These are phyloP conservation scores for Ectobius pallidus DNA, from an alignment of 2,888 invertebrate genomes.

Conservation along the genomic window DNA sequence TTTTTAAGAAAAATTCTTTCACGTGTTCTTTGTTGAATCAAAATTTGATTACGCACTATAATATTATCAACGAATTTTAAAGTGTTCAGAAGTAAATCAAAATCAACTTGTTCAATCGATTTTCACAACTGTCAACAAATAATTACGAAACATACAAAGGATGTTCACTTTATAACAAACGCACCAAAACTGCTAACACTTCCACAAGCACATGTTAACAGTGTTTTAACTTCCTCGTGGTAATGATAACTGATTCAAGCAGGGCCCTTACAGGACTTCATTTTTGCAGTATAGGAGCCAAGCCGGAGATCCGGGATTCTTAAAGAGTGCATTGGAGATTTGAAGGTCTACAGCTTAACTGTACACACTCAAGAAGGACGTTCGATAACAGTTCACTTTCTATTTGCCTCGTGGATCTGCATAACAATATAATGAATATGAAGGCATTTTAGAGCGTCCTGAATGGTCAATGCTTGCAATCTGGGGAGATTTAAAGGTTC, in stretches of 20 bases:
- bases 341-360: conserved; percentile 17
- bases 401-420: not conserved
- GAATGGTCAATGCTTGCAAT: not conserved
- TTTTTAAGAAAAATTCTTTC: too few relatives aligned
- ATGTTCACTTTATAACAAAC: too few relatives aligned
- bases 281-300: conserved; percentile 1
- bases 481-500: not conserved
- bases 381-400: not conserved
- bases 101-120: too few relatives aligned
- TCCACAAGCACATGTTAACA: too few relatives aligned
- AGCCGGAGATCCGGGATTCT: conserved; percentile 13
- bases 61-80: too few relatives aligned
- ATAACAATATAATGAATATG: not conserved
- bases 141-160: too few relatives aligned
- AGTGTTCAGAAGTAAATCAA: too few relatives aligned
- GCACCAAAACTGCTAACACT: too few relatives aligned
- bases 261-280: not conserved
- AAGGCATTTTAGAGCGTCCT: too few relatives aligned
- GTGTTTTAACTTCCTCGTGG: not conserved
- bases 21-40: too few relatives aligned
- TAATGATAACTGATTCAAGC: not conserved
- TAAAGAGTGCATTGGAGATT: conserved; percentile 5
- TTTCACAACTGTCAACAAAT: too few relatives aligned
- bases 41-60: too few relatives aligned
- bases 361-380: not conserved